Conservation (phyloP, 2,888 invertebrate species). For the Phanerotoma sp. region DNA sequence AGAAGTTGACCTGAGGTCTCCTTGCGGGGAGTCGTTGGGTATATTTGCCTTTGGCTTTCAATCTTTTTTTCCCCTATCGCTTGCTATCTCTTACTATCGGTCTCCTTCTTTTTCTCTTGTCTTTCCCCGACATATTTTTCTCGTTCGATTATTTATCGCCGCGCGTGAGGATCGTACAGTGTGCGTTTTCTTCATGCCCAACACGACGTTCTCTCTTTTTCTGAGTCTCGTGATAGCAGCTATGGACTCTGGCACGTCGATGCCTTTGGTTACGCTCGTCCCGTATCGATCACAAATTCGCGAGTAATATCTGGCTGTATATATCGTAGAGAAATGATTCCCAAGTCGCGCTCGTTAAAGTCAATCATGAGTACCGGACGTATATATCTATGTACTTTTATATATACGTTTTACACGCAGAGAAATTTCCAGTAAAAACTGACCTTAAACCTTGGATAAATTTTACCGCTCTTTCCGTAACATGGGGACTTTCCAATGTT, state of each 20-base stretch:
- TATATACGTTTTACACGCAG: too few relatives aligned
- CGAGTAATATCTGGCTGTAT: slow-evolving; percentile 10
- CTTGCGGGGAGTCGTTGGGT: slow-evolving; percentile 50
- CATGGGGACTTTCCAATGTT: too few relatives aligned
- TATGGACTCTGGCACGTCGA: slow-evolving; percentile 4
- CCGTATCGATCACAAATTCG: slow-evolving; percentile 26
- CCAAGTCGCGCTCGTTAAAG: slow-evolving; percentile 24
- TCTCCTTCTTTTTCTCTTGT: too few relatives aligned
- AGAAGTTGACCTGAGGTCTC: slow-evolving; percentile 53
- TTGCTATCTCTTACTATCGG: slow-evolving; percentile 32
- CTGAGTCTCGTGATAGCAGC: neutral
- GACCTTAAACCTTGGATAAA: too few relatives aligned
- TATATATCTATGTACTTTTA: too few relatives aligned
- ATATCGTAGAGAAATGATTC: slow-evolving; percentile 15
- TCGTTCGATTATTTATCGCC: slow-evolving; percentile 19
- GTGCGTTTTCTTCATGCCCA: slow-evolving; percentile 3
- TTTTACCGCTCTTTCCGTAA: too few relatives aligned
- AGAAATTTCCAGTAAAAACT: too few relatives aligned
- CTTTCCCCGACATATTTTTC: slow-evolving; percentile 14
- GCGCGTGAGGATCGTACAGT: slow-evolving; percentile 6
- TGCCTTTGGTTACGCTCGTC: slow-evolving; percentile 16
- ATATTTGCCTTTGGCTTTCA: slow-evolving; percentile 49
- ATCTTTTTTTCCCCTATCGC: slow-evolving; percentile 26
- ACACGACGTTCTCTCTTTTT: neutral
- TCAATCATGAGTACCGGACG: slow-evolving; percentile 20